A percentile compares a stretch with the other conserved stretches of the same genome.
These are phyloP conservation scores for Ctenosaura bakeri DNA, from an alignment of 2,797 vertebrate genomes.

Conservation along the genomic window DNA sequence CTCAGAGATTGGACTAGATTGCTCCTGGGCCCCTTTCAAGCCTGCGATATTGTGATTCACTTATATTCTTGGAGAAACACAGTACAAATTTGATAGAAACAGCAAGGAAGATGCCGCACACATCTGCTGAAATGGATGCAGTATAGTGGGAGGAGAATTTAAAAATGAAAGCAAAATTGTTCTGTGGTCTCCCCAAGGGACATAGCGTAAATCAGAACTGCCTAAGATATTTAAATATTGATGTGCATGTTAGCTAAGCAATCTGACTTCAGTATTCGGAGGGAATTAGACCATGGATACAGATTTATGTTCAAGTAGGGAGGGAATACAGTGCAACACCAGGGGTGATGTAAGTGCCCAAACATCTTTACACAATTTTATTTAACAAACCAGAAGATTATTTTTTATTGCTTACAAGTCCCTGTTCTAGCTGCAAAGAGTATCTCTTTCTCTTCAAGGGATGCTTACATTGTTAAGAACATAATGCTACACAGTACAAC, in stretches of 20 bases:
- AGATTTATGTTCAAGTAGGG: conserved; percentile 3
- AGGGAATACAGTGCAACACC: neutral
- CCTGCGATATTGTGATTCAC: too few relatives aligned
- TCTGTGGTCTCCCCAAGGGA: neutral
- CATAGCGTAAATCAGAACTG: neutral
- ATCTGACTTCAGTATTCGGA: neutral
- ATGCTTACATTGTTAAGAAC: neutral
- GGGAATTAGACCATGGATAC: neutral
- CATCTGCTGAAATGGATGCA: neutral
- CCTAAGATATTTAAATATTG: conserved; percentile 7
- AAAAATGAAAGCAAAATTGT: conserved; percentile 2
- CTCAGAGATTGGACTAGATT: neutral
- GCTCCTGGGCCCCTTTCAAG: too few relatives aligned
- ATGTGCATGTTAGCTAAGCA: neutral
- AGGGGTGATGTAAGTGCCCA: neutral
- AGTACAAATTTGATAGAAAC: neutral
- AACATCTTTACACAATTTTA: conserved; percentile 17
- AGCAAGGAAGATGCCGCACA: neutral
- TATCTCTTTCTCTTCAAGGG: neutral
- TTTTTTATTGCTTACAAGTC: neutral
- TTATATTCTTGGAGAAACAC: neutral
- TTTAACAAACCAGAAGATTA: conserved; percentile 5
- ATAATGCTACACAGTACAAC: neutral
- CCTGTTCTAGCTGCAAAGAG: neutral
- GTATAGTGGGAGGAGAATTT: neutral